Percentiles rank a stretch among this genome's conserved stretches.
Conservation (phyloP, 2,797 vertebrate genomes). For the Helarctos malayanus region DNA sequence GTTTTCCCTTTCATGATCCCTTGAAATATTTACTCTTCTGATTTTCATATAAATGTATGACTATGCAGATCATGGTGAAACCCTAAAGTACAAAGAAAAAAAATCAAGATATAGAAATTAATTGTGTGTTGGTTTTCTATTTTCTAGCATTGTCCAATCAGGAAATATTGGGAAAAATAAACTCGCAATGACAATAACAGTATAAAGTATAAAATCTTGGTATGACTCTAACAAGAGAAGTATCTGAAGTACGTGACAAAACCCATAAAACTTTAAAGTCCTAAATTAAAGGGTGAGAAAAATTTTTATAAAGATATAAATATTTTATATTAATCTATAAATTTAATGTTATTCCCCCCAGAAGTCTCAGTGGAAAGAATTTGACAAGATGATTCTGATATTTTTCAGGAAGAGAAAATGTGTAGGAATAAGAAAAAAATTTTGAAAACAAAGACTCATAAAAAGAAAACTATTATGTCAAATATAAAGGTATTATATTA, state of each 20-base stretch:
- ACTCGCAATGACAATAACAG: background rate
- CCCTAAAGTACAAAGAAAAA: background rate
- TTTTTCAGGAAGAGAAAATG: constrained; percentile 45
- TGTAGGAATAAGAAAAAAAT: background rate
- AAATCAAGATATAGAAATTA: background rate
- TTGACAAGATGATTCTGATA: background rate
- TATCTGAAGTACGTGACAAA: background rate
- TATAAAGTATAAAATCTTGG: background rate
- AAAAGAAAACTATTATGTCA: background rate
- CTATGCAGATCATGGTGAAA: background rate
- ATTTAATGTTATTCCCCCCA: background rate
- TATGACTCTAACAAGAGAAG: background rate
- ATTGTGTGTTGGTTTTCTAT: background rate
- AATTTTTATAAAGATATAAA: background rate
- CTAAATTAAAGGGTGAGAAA: background rate
- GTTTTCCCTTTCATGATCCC: background rate
- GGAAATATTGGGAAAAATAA: background rate
- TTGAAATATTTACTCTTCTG: background rate
- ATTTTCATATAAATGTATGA: too few relatives aligned
- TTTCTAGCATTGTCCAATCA: background rate
- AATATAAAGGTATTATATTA: background rate
- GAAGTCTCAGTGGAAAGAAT: background rate
- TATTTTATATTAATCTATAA: constrained; percentile 22
- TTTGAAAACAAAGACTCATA: background rate
- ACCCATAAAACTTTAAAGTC: background rate